Evolutionary conservation across 2,797 vertebrate species (phyloP).

Genomic region (Halcyon badia): DNA sequence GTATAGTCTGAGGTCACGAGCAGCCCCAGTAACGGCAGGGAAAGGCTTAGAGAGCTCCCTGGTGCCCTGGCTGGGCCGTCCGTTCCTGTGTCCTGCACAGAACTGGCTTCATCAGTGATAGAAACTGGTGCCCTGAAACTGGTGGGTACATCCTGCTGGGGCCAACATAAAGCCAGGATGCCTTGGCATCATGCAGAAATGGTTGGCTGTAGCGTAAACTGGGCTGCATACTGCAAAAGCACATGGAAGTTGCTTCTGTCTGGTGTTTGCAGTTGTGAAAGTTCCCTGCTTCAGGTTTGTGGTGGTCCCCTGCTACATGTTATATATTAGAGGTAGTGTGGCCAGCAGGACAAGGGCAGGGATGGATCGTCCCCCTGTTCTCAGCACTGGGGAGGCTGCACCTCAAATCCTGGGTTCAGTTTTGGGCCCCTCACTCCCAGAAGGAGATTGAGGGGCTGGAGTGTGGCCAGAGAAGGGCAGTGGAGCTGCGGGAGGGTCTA

Average conservation of each 20-base stretch:
- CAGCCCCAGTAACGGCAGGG: neutral
- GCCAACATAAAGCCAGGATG: fast-evolving
- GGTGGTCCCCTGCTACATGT: neutral
- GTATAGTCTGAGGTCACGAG: neutral
- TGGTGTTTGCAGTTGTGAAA: neutral
- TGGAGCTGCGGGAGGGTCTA: neutral
- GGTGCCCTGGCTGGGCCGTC: neutral
- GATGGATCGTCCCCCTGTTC: neutral
- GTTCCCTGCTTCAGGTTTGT: neutral
- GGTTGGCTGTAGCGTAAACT: neutral
- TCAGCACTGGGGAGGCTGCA: neutral
- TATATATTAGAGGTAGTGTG: neutral
- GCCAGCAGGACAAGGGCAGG: neutral
- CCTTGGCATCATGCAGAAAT: fast-evolving
- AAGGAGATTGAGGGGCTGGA: neutral
- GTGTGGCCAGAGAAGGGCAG: neutral
- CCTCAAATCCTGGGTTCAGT: neutral
- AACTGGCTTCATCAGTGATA: neutral
- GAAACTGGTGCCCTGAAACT: neutral
- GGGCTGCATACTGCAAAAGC: neutral
- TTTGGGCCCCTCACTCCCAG: neutral
- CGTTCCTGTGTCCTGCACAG: neutral
- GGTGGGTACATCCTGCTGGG: neutral
- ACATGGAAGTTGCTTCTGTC: fast-evolving
- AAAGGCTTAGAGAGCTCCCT: neutral